phyloP scores from a whole-genome alignment of 2,888 invertebrate genomes.

The Cinara cedri region DNA sequence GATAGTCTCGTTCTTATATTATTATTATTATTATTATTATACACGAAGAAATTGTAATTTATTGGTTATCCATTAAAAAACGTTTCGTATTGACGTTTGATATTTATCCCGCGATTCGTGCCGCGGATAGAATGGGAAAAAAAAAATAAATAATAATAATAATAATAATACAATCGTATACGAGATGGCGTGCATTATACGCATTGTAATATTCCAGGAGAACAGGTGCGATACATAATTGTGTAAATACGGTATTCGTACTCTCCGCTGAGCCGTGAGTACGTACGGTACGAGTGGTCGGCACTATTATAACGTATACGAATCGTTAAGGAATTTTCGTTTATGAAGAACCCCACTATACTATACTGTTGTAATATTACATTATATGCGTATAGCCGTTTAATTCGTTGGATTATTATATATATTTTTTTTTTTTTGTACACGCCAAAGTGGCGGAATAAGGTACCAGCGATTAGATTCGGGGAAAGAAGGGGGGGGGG shows the following conservation, averaged over 20 bases:
- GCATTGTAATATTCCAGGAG: neutral
- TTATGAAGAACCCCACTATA: neutral
- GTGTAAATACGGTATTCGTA: conserved; percentile 8
- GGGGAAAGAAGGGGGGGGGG: too few relatives aligned
- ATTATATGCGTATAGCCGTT: neutral
- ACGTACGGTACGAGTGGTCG: too few relatives aligned
- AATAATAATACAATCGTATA: conserved; percentile 4
- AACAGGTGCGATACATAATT: neutral
- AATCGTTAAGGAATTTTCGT: conserved; percentile 15
- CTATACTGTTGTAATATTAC: too few relatives aligned
- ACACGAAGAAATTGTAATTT: neutral
- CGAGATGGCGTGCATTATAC: neutral
- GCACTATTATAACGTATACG: neutral
- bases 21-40: too few relatives aligned
- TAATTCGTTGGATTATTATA: too few relatives aligned
- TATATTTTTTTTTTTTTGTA: neutral
- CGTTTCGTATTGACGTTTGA: neutral
- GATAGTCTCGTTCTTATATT: neutral
- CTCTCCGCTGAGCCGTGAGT: too few relatives aligned
- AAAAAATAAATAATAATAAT: too few relatives aligned
- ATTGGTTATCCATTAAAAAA: conserved; percentile 12
- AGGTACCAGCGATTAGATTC: too few relatives aligned
- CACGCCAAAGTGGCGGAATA: neutral
- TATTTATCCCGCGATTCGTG: neutral
- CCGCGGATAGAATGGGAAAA: neutral